Evolutionary conservation across 35 echinoderm and acorn worm genomes (phyloP).

Genomic region (Ophioderma brevispina): DNA sequence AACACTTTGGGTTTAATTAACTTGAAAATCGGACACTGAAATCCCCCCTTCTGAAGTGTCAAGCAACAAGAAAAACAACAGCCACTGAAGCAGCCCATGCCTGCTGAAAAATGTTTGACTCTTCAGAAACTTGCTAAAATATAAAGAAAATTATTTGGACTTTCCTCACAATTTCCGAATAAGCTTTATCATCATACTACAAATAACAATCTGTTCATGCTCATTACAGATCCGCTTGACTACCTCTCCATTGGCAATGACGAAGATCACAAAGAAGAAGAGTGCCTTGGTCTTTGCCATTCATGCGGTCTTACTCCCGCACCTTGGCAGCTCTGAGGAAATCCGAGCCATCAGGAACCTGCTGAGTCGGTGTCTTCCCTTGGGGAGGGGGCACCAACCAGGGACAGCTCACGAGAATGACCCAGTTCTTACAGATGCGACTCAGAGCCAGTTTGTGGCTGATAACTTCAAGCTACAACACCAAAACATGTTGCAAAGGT

Average conservation of each 20-base stretch:
- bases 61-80: too few species aligned
- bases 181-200: background rate
- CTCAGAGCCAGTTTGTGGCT: slow-evolving; percentile 92
- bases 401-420: slow-evolving; percentile 73
- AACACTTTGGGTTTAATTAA: too few species aligned
- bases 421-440: slow-evolving; percentile 82
- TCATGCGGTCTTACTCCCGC: slow-evolving; percentile 47
- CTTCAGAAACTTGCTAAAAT: too few species aligned
- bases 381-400: slow-evolving; percentile 48
- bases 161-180: background rate
- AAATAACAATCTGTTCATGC: too few species aligned
- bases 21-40: too few species aligned
- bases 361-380: slow-evolving; percentile 81
- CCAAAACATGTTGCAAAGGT: slow-evolving; percentile 97
- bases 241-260: slow-evolving; percentile 58
- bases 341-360: slow-evolving; percentile 50
- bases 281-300: slow-evolving; percentile 74
- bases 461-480: slow-evolving; percentile 88
- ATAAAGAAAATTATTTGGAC: too few species aligned
- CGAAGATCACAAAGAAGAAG: slow-evolving; percentile 86
- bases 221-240: slow-evolving; percentile 2
- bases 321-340: slow-evolving; percentile 20
- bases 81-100: too few species aligned
- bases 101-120: too few species aligned
- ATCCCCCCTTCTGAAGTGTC: too few species aligned